Base-by-base conservation (phyloP, 2,113 vertebrate species). In the Dipodomys spectabilis region DNA sequence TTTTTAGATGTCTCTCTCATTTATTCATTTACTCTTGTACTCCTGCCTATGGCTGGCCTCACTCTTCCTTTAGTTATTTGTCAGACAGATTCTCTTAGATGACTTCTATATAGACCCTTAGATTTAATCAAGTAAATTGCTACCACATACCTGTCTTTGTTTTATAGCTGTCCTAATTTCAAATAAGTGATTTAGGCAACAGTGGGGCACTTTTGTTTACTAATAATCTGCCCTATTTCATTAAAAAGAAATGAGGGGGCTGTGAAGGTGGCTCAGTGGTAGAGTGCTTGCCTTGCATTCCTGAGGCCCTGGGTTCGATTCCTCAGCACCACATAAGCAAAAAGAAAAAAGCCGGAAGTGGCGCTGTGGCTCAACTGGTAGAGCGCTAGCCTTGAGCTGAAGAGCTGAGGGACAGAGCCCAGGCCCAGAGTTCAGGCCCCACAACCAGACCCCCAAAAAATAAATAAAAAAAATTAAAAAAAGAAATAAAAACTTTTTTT, bases 191-290 rank as follows among this genome's bases (percentile, higher is more conserved):
- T 39, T 44, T 82, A 25, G 53, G 15, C 53, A 16, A 57, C 53
- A 15, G 5, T 57, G 53, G 11, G 39, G n/a, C 71, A 25, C 39
- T 91, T 72, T 81, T 28, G 13, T 28, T 86, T 81, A 74, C 39
- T 27, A 7, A 82, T 57, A 91, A 92, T 65, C 15, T 82, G n/a
- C 71, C 82, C 16, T 77, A 65, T 27, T 81, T 94, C 45, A 90
- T 57, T 84, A 27, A 73, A 95, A 90, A 94, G 90, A n/a, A 75
- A 83, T 64, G 67, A 67, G 12, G 39, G 39, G 39, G 39, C 39
- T 39, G 39, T 39, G 39, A 39, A 39, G 39, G 39, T 39, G 39
- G 39, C 39, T 39, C 39, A 39, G 39, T 39, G 39, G 39, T 39
- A 39, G 39, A 39, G 39, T 6, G 5, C 39, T 39, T 39, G 39